Percentiles rank a stretch among this genome's conserved stretches.
phyloP scores from a whole-genome alignment of 2,797 vertebrate genomes.

The Enteromius afrohamiltoni region DNA sequence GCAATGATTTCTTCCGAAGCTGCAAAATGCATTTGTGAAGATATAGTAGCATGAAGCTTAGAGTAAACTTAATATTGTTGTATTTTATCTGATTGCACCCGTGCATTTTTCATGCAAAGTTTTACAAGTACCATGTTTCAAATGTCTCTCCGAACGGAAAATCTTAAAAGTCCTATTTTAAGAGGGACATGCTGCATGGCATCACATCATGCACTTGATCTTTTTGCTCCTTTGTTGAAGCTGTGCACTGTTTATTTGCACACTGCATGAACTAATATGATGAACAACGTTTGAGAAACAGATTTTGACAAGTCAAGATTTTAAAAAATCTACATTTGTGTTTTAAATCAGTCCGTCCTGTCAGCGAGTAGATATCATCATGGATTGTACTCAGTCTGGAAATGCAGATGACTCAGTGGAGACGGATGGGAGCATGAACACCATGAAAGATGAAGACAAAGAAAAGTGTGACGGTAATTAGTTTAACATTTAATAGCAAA shows the following conservation, averaged over 20 bases:
- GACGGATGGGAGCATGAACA: not conserved
- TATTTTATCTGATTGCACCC: not conserved
- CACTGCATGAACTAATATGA: not conserved
- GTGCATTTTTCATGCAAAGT: not conserved
- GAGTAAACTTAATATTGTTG: not conserved
- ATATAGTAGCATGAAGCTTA: not conserved
- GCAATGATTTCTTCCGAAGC: not conserved
- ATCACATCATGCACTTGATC: not conserved
- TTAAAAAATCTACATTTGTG: not conserved
- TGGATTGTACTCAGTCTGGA: not conserved
- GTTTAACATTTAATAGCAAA: not conserved
- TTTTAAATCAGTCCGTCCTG: not conserved
- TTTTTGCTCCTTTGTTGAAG: not conserved
- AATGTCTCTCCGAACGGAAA: too few relatives aligned
- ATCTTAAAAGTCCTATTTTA: not conserved
- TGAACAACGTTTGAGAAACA: not conserved
- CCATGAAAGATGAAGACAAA: not conserved
- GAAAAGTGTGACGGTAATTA: not conserved
- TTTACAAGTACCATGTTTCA: not conserved
- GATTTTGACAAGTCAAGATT: not conserved
- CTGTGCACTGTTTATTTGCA: not conserved
- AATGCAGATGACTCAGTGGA: not conserved
- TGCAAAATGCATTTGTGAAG: not conserved
- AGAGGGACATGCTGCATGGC: not conserved
- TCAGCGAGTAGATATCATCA: not conserved